A percentile compares a stretch with the other conserved stretches of the same genome.
Evolutionary conservation across 2,113 vertebrate species (phyloP).

Genomic region (Cervus canadensis): DNA sequence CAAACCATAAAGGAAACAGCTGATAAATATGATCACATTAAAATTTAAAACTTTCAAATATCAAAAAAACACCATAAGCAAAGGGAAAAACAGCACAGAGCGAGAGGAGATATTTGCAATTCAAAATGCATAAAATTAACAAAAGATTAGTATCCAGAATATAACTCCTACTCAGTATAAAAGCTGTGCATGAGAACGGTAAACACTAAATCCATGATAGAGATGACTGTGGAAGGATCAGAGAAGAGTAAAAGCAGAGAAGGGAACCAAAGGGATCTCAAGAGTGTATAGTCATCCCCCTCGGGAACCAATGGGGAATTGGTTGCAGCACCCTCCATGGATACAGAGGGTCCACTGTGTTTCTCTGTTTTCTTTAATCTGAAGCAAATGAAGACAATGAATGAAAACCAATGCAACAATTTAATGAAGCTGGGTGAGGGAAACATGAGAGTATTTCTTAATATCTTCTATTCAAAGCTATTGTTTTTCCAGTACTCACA

Average conservation of each 20-base stretch:
- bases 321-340: neutral
- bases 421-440: neutral
- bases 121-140: conserved; percentile 66
- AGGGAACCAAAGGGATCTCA: neutral
- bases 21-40: conserved; percentile 52
- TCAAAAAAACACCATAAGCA: conserved; percentile 53
- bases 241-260: neutral
- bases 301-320: neutral
- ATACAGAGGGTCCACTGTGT: neutral
- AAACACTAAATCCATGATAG: conserved; percentile 3
- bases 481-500: neutral
- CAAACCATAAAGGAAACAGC: conserved; percentile 40
- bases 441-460: neutral
- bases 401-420: neutral
- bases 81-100: conserved; percentile 53
- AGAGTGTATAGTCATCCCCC: neutral
- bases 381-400: neutral
- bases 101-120: conserved; percentile 57
- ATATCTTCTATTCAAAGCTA: neutral
- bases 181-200: neutral
- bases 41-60: conserved; percentile 55
- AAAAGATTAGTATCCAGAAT: conserved; percentile 53
- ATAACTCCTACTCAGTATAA: conserved; percentile 46
- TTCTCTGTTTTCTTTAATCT: neutral
- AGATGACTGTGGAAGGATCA: neutral